Percentiles rank a stretch among this genome's conserved stretches.
These are phyloP conservation scores for Propsilocerus akamusi DNA, from an alignment of 1,140 invertebrate genomes.

Conservation along the genomic window DNA sequence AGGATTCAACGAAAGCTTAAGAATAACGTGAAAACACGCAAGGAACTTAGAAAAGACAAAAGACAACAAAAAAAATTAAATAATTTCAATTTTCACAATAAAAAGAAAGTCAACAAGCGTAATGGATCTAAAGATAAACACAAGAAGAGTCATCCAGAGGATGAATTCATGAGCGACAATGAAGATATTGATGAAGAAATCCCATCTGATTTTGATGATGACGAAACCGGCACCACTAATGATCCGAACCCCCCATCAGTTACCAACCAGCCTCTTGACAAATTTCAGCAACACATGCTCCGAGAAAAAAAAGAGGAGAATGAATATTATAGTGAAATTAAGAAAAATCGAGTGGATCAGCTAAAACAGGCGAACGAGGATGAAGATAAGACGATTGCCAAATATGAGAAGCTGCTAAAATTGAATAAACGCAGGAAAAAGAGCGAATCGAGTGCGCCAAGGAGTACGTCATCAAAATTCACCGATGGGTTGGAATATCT, in stretches of 20 bases:
- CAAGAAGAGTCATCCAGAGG: conserved; percentile 11
- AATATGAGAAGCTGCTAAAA: conserved; percentile 66
- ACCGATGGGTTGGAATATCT: conserved; percentile 76
- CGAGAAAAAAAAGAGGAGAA: conserved; percentile 25
- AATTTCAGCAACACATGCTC: conserved; percentile 16
- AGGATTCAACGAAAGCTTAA: conserved; percentile 2
- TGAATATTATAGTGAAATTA: conserved; percentile 30
- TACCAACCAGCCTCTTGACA: conserved; percentile 13
- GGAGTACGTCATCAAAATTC: background rate
- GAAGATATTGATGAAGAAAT: conserved; percentile 18
- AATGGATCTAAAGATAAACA: conserved; percentile 9
- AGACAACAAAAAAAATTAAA: conserved; percentile 31
- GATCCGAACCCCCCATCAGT: conserved; percentile 6
- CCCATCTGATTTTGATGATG: conserved; percentile 20
- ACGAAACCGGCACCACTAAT: conserved; percentile 12
- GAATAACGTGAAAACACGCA: conserved; percentile 25
- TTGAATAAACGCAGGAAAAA: conserved; percentile 60
- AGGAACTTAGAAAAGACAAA: conserved; percentile 38
- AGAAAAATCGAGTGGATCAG: conserved; percentile 37
- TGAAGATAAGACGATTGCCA: conserved; percentile 63
- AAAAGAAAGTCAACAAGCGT: conserved; percentile 11
- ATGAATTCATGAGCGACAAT: conserved; percentile 11
- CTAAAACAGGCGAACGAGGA: conserved; percentile 48
- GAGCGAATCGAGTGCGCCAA: too few species aligned
- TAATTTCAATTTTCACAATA: conserved; percentile 25